Evolutionary conservation across 2,888 invertebrate species (phyloP).

Genomic region (Bombyx huttoni): DNA sequence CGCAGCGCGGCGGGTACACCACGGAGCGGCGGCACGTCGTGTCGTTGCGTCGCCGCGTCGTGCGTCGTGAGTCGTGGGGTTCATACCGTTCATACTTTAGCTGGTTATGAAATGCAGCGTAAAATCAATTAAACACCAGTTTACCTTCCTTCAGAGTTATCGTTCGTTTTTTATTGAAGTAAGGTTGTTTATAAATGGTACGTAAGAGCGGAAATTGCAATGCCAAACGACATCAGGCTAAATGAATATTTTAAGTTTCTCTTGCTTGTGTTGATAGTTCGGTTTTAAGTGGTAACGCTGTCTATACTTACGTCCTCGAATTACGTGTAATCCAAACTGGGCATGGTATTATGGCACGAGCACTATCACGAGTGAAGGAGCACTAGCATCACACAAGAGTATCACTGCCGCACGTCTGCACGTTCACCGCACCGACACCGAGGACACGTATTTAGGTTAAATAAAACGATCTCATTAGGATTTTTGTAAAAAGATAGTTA

Average conservation of each 20-base stretch:
- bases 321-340: background rate
- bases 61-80: too few species aligned
- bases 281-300: background rate
- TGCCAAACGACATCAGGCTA: background rate
- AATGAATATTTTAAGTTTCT: background rate
- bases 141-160: background rate
- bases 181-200: background rate
- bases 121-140: background rate
- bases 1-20: background rate
- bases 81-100: background rate
- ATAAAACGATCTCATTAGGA: conserved; percentile 65
- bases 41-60: too few species aligned
- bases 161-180: background rate
- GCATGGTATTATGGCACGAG: background rate
- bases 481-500: conserved; percentile 74
- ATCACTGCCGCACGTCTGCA: background rate
- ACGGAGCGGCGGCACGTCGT: too few species aligned
- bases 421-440: conserved; percentile 4
- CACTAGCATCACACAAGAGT: background rate
- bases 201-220: background rate
- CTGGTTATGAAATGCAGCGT: background rate
- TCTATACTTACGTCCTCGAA: background rate
- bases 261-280: background rate
- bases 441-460: conserved; percentile 26
- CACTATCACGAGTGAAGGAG: background rate